Base-by-base conservation (phyloP, 2,888 invertebrate genomes). In the Criorhina ranunculi region DNA sequence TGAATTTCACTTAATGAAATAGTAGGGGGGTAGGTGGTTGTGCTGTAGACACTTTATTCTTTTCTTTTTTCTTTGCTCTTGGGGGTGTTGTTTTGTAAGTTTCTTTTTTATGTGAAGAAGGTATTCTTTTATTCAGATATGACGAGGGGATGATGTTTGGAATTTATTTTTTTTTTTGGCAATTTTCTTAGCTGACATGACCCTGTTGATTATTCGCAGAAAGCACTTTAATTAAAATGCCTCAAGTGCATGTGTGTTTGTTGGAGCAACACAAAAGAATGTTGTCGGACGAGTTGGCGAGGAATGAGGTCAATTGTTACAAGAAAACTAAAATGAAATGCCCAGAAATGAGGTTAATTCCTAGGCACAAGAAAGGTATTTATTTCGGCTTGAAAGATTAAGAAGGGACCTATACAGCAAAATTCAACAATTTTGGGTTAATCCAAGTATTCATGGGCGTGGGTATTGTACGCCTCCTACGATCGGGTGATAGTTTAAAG, bases 1-100 rank as follows among this genome's bases (percentile, higher is more conserved):
- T 73, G 72, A 78, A 78, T 69, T 78, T 77, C 46, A 46, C 57
- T 78, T 72, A 72, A 77, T 78, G 59, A 80, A 73, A 80, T 60
- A 60, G 33, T 11, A 12, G 57, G 33, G 51, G 44, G 60, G 35
- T 17, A n/a, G 64, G 9, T 12, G 42, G 12, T 35, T n/a, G n/a
- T n/a, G n/a, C n/a, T n/a, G n/a, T n/a, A n/a, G n/a, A n/a, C n/a
- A n/a, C 31, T 31, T 8, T 8, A 40, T 35, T 57, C 11, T 40
- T 66, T 37, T 17, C 46, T 12, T 57, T 8, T 64, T 9, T 35
- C 6, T 11, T 7, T 1, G 15, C 11, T 55, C 4, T 24, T 51
- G 8, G 11, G 5, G n/a, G 5, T 17, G 44, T 2, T 24, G 51
- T 9, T 8, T 2, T 11, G 51, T 1, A 12, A 33, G 9, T 37